Conservation (phyloP, 2,797 vertebrate genomes). For the Luscinia megarhynchos region DNA sequence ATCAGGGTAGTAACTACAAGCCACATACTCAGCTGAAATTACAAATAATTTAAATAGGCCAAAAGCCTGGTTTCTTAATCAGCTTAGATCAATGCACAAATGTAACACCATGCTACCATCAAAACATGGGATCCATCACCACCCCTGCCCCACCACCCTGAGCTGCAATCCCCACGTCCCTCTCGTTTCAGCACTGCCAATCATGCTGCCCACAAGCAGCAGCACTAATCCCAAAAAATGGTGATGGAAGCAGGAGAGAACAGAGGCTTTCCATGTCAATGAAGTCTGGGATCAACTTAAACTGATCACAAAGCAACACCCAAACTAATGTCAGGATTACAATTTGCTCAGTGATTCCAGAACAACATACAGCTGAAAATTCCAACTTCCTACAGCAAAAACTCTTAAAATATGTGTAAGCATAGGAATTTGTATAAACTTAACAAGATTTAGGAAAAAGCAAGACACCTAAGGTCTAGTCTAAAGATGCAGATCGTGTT, state of each 20-base stretch:
- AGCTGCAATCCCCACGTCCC: not conserved
- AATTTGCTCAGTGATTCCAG: not conserved
- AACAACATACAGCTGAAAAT: not conserved
- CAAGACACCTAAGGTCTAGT: not conserved
- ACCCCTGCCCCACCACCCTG: not conserved
- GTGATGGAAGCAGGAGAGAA: not conserved
- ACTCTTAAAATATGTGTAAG: not conserved
- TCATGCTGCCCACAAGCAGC: rapidly evolving
- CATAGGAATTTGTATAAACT: not conserved
- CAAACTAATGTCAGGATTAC: not conserved
- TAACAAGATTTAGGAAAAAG: not conserved
- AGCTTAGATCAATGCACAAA: not conserved
- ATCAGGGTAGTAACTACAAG: not conserved
- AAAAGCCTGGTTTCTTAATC: not conserved
- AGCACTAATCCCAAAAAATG: not conserved
- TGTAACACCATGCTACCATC: not conserved
- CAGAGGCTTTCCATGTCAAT: not conserved
- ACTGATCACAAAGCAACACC: not conserved
- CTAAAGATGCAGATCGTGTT: not conserved
- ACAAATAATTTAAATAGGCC: not conserved
- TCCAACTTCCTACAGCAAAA: not conserved
- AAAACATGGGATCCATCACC: not conserved
- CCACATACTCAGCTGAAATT: not conserved
- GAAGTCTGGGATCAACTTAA: not conserved
- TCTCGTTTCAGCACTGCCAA: not conserved